Percentiles rank a stretch among this genome's conserved stretches.
Conservation (phyloP, 2,888 invertebrate genomes). For the Doris montereyensis region DNA sequence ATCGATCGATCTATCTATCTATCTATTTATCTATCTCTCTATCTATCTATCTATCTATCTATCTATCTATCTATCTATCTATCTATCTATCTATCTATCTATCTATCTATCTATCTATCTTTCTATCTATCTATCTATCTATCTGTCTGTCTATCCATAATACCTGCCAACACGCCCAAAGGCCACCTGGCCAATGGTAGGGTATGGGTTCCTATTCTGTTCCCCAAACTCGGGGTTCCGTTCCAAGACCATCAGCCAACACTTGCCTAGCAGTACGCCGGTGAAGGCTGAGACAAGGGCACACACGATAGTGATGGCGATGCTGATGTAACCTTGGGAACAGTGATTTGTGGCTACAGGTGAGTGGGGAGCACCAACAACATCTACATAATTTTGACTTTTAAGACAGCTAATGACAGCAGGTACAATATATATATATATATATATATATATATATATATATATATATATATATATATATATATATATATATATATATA, state of each 20-base stretch:
- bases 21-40: no score
- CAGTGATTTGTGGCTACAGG: no score
- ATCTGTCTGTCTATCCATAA: not conserved
- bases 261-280: constrained; percentile 83
- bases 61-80: constrained; percentile 8
- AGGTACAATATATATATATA: no score
- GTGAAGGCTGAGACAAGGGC: constrained; percentile 83
- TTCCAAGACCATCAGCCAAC: constrained; percentile 86
- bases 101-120: constrained; percentile 10
- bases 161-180: constrained; percentile 77
- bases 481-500: no score
- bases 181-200: constrained; percentile 86
- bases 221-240: constrained; percentile 77
- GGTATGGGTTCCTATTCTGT: constrained; percentile 84
- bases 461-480: no score
- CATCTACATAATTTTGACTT: no score
- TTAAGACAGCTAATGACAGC: no score
- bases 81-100: constrained; percentile 18
- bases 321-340: constrained; percentile 83
- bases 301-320: constrained; percentile 78
- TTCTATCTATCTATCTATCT: not conserved
- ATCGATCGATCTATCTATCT: no score
- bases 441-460: no score
- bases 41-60: not conserved
- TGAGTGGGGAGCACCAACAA: no score